These are phyloP conservation scores for Antheraea assamensis DNA, from an alignment of 2,888 invertebrate species.

Conservation along the genomic window DNA sequence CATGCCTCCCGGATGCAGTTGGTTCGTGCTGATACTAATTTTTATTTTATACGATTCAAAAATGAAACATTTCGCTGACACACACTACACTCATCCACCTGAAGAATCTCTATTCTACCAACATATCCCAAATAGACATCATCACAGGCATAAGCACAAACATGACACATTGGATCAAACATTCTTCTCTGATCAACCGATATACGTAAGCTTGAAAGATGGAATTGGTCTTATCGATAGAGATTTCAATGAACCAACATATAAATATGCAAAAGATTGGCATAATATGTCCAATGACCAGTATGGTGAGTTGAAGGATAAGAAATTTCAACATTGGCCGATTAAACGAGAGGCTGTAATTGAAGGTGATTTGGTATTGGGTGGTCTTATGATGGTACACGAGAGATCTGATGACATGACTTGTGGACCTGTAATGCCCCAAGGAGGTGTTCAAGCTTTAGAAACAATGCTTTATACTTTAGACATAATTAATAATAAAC, in stretches of 20 bases:
- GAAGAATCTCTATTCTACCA: conserved; percentile 42
- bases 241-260: conserved; percentile 14
- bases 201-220: conserved; percentile 47
- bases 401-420: conserved; percentile 93
- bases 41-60: conserved; percentile 56
- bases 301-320: conserved; percentile 66
- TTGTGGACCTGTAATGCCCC: conserved; percentile 97
- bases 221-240: conserved; percentile 47
- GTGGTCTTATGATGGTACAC: conserved; percentile 96
- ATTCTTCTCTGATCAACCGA: conserved; percentile 41
- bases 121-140: conserved; percentile 50
- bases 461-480: conserved; percentile 96
- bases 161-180: conserved; percentile 37
- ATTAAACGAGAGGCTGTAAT: conserved; percentile 93
- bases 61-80: conserved; percentile 55
- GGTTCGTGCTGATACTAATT: conserved; percentile 64
- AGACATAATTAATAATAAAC: conserved; percentile 87
- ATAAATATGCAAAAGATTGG: conserved; percentile 60
- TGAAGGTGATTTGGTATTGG: conserved; percentile 93
- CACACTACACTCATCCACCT: conserved; percentile 29
- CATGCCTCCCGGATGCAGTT: conserved; percentile 65
- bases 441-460: conserved; percentile 93
- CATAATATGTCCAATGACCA: conserved; percentile 67
- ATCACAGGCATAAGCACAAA: conserved; percentile 65
- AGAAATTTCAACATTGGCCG: conserved; percentile 85